phyloP scores from a whole-genome alignment of 2,113 vertebrate genomes.

The Melanotaenia duboulayi region DNA sequence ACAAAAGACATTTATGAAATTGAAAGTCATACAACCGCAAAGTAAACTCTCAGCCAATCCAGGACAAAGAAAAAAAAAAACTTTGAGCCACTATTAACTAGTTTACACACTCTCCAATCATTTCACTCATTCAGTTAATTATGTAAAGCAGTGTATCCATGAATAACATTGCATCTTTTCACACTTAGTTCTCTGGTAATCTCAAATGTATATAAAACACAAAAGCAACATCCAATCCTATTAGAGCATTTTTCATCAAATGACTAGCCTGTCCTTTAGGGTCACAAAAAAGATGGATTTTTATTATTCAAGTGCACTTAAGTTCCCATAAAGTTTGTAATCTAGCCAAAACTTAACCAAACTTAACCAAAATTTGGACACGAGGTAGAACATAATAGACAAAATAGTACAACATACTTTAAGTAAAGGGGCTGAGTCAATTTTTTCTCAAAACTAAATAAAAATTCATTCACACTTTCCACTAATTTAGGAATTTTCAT shows the following conservation, averaged over 20 bases:
- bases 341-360: neutral
- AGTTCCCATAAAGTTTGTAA: neutral
- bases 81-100: slow-evolving; percentile 17
- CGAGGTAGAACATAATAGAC: neutral
- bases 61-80: slow-evolving; percentile 45
- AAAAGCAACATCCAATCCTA: slow-evolving; percentile 1
- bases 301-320: neutral
- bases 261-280: neutral
- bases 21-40: slow-evolving; percentile 41
- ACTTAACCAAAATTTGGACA: neutral
- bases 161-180: slow-evolving; percentile 28
- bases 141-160: slow-evolving; percentile 15
- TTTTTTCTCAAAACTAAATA: neutral
- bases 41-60: slow-evolving; percentile 52
- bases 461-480: neutral
- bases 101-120: slow-evolving; percentile 16
- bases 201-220: slow-evolving; percentile 22
- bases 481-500: neutral
- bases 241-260: neutral
- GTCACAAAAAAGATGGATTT: neutral
- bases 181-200: slow-evolving; percentile 46
- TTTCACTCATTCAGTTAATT: slow-evolving; percentile 29
- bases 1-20: slow-evolving; percentile 30
- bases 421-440: neutral
- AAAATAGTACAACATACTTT: neutral